These are phyloP conservation scores for Herpailurus yagouaroundi DNA, from an alignment of 2,113 vertebrate genomes.

Conservation along the genomic window DNA sequence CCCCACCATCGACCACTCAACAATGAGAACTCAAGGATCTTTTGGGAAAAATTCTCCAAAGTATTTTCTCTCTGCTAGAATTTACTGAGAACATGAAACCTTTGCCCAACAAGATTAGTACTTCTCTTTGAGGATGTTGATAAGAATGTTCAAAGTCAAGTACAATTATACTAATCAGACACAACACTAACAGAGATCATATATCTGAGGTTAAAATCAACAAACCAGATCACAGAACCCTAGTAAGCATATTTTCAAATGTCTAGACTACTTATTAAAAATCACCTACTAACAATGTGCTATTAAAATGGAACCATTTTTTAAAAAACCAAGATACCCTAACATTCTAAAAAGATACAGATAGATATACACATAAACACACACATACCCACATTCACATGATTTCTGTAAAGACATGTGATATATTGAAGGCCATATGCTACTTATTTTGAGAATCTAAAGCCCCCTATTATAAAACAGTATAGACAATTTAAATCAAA, in stretches of 20 bases:
- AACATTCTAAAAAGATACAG: conserved; percentile 38
- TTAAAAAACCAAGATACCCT: conserved; percentile 39
- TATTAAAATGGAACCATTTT: conserved; percentile 53
- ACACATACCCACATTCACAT: background rate
- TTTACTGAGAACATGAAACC: conserved; percentile 66
- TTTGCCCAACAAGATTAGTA: conserved; percentile 75
- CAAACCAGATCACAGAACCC: conserved; percentile 22
- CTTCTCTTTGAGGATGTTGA: conserved; percentile 72
- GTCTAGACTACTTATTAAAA: conserved; percentile 53
- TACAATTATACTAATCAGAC: conserved; percentile 80
- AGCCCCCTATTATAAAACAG: conserved; percentile 55
- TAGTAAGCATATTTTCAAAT: conserved; percentile 64
- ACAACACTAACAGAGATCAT: conserved; percentile 78
- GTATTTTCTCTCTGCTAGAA: conserved; percentile 60
- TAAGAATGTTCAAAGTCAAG: conserved; percentile 77
- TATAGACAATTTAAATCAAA: conserved; percentile 79
- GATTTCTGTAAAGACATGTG: conserved; percentile 56
- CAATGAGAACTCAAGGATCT: conserved; percentile 42
- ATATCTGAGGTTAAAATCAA: conserved; percentile 73
- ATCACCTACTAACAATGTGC: background rate
- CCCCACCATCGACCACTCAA: background rate
- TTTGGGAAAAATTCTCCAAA: conserved; percentile 56
- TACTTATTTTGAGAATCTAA: conserved; percentile 70
- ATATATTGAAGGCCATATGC: conserved; percentile 20
- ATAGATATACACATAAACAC: background rate